Evolutionary conservation across 2,888 invertebrate genomes (phyloP), one percentile per base, ranked within the genome.

Genomic region (Adineta ricciae): DNA sequence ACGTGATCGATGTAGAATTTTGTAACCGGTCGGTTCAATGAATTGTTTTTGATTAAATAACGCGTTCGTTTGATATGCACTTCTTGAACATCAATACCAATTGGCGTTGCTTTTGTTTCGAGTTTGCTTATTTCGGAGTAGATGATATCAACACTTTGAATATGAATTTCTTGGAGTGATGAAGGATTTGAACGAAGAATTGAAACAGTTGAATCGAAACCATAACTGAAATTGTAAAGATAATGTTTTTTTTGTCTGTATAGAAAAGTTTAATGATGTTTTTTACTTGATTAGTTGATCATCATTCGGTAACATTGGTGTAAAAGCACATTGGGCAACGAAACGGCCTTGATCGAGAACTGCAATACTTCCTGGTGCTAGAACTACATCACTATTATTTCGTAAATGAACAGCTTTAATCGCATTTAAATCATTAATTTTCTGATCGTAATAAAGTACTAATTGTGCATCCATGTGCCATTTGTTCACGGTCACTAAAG

Each of bases 41-140:
- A 78, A 78, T 78, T 78, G 24, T 78, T 78, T 41, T 78, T 78
- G 41, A 78, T 78, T 21, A 78, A 36, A 78, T 78, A 78, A 41
- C 41, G 36, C 41, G 73, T 78, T 24, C 73, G 73, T 78, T 78
- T 78, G 2, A 41, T 78, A 41, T 78, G 24, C 21, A 24, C 38
- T 78, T 78, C 24, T 41, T 78, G 73, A 41, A 78, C 24, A 41
- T 78, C 73, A 24, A 78, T 78, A 24, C 73, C 73, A 41, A 36
- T 78, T 41, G 73, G 73, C 21, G 16, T 5, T 21, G 24, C 4
- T 2, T 7, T 24, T 78, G 41, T 24, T 24, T 36, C 21, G 9
- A 7, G 38, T 36, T 78, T 78, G 24, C 41, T 27, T 8, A 14
- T 7, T 78, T 78, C 38, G 24, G 73, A 21, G 41, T 78, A 78